Conservation (phyloP, 1,140 invertebrate species). For the Oscheius sp. region DNA sequence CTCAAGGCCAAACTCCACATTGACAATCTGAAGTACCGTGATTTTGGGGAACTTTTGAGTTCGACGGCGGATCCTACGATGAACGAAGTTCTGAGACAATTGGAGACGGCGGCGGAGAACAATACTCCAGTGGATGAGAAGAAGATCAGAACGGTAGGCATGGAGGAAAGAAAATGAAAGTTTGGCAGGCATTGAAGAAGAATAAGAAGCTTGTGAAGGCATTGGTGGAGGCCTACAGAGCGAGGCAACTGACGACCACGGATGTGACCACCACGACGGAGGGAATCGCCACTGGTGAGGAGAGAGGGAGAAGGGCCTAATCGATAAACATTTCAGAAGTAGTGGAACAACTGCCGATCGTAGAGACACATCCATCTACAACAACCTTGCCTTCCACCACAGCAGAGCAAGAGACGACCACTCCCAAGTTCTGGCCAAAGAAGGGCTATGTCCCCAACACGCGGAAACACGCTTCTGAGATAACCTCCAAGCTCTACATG, state of each 20-base stretch:
- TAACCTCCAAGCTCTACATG: slow-evolving; percentile 31
- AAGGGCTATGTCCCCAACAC: slow-evolving; percentile 29
- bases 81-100: background rate
- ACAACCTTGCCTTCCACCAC: background rate
- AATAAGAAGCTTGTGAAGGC: slow-evolving; percentile 19
- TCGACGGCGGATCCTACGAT: background rate
- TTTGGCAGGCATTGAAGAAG: background rate
- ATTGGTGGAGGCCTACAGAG: slow-evolving; percentile 16
- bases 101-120: slow-evolving; percentile 6
- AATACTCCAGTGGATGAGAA: slow-evolving; percentile 28
- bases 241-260: background rate
- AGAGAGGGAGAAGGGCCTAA: background rate
- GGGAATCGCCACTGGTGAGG: too few relatives aligned
- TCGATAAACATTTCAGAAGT: too few relatives aligned
- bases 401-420: background rate
- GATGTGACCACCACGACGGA: background rate
- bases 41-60: background rate
- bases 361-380: too few relatives aligned
- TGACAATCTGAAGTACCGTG: background rate
- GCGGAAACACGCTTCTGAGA: slow-evolving; percentile 29
- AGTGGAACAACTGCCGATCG: background rate
- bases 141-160: background rate
- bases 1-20: background rate
- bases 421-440: slow-evolving; percentile 15
- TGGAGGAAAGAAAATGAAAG: background rate